Evolutionary conservation across 2,797 vertebrate genomes (phyloP).

Genomic region (Cirrhinus molitorella): DNA sequence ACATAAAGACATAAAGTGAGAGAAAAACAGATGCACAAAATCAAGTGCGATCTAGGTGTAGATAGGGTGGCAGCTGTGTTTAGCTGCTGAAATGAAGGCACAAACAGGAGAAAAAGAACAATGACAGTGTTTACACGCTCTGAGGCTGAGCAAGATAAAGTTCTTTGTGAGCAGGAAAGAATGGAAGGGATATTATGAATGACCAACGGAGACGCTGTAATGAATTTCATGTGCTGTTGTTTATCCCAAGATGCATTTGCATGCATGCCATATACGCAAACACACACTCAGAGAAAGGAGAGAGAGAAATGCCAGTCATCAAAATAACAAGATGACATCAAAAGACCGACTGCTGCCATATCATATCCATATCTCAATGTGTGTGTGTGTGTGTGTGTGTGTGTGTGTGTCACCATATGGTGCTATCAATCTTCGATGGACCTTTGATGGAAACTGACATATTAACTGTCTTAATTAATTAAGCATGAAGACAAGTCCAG

Average conservation of each 20-base stretch:
- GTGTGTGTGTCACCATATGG: slow-evolving; percentile 29
- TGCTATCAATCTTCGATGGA: slow-evolving; percentile 31
- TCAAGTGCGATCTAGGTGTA: neutral
- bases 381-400: slow-evolving; percentile 5
- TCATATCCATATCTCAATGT: slow-evolving; percentile 4
- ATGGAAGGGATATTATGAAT: slow-evolving; percentile 31
- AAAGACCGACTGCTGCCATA: slow-evolving; percentile 26
- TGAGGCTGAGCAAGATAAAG: neutral
- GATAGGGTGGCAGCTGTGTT: slow-evolving; percentile 2
- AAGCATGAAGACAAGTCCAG: neutral
- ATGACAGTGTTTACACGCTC: neutral
- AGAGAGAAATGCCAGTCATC: slow-evolving; percentile 5
- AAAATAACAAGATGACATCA: slow-evolving; percentile 19
- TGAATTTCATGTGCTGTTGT: slow-evolving; percentile 42
- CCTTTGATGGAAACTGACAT: neutral
- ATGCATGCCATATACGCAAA: slow-evolving; percentile 28
- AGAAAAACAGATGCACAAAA: slow-evolving; percentile 1
- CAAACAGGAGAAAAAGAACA: slow-evolving; percentile 24
- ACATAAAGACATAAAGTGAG: neutral
- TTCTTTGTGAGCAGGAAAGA: slow-evolving; percentile 1
- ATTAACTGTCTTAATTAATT: slow-evolving; percentile 32
- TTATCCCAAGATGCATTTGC: slow-evolving; percentile 34
- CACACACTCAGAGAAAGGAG: slow-evolving; percentile 26
- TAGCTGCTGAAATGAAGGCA: slow-evolving; percentile 13
- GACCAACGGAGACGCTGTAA: slow-evolving; percentile 36